These are phyloP conservation scores for Promerops cafer DNA, from an alignment of 2,113 vertebrate genomes.

Conservation along the genomic window DNA sequence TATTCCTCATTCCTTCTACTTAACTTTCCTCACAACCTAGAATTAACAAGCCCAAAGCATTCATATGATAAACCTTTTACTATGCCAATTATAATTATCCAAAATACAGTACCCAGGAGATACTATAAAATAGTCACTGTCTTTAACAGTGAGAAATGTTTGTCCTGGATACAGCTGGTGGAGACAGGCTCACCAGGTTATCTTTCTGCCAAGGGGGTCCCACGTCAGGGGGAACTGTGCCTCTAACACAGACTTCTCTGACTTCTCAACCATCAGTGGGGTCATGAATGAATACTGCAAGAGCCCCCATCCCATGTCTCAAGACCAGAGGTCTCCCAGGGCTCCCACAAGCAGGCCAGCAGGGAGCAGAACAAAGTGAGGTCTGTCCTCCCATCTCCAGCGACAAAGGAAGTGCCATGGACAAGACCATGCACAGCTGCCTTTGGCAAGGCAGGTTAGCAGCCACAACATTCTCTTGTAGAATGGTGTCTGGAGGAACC, in stretches of 20 bases:
- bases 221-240: background rate
- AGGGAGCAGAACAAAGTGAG: fast-evolving
- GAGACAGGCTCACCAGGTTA: background rate
- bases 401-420: background rate
- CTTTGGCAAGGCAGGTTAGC: background rate
- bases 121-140: background rate
- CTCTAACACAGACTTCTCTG: background rate
- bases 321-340: fast-evolving
- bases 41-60: background rate
- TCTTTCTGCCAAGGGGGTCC: background rate
- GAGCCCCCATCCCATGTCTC: background rate
- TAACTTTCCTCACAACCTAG: background rate
- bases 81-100: background rate
- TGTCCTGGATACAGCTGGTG: background rate
- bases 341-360: background rate
- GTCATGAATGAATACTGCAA: background rate
- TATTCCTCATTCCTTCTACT: background rate
- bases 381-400: background rate
- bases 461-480: fast-evolving
- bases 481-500: background rate
- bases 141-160: background rate
- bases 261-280: background rate
- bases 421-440: background rate
- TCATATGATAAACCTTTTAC: background rate
- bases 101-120: background rate